A percentile compares a stretch with the other conserved stretches of the same genome.
phyloP scores from a whole-genome alignment of 1,140 invertebrate species.

The Bilobella aurantiaca region DNA sequence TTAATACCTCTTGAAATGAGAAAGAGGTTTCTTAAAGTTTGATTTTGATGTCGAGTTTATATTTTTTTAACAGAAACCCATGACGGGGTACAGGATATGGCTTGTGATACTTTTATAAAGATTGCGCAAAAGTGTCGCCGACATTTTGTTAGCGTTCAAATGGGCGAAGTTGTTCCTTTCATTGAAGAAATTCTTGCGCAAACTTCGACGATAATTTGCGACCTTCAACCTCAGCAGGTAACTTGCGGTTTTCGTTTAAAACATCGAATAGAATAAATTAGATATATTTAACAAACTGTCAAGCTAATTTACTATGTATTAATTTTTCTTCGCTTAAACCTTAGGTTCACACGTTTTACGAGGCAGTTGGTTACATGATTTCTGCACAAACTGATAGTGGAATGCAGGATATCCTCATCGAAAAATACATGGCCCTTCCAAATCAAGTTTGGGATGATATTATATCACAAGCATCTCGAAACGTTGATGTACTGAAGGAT shows the following conservation, averaged over 20 bases:
- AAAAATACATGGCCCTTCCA: constrained; percentile 93
- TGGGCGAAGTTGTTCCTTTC: constrained; percentile 92
- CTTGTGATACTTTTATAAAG: constrained; percentile 99
- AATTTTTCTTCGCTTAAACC: no score
- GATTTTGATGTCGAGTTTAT: constrained; percentile 12
- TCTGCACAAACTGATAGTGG: constrained; percentile 81
- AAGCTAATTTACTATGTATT: constrained; percentile 21
- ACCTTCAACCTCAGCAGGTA: constrained; percentile 91
- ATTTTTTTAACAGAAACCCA: constrained; percentile 71
- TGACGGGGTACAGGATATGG: constrained; percentile 99
- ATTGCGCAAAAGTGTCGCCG: constrained; percentile 97
- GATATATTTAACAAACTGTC: background rate
- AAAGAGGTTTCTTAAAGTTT: no score
- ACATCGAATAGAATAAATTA: background rate
- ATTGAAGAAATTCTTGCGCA: constrained; percentile 96
- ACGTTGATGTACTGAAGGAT: constrained; percentile 93
- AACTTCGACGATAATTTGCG: constrained; percentile 96
- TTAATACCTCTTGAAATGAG: no score
- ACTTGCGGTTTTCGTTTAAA: background rate
- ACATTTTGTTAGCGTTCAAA: constrained; percentile 94
- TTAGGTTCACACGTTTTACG: constrained; percentile 98
- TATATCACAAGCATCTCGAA: constrained; percentile 87
- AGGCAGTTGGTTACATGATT: constrained; percentile 99
- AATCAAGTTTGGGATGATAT: constrained; percentile 99
- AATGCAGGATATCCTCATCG: constrained; percentile 84